Evolutionary conservation across 2,888 invertebrate genomes (phyloP), one percentile per base, ranked within the genome.

Genomic region (Sinohyriopsis cumingii): DNA sequence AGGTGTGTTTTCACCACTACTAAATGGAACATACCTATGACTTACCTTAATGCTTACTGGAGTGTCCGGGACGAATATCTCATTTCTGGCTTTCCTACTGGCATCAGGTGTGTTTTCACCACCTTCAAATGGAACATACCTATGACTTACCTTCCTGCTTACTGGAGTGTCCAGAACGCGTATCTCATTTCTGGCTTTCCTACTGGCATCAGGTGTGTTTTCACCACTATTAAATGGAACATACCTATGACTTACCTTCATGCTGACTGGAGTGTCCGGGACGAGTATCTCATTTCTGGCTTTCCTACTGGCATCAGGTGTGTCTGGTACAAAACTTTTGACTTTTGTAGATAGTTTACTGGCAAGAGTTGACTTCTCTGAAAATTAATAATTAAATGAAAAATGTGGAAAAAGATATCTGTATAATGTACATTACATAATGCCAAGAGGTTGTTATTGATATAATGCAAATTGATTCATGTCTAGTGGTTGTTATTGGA

Each of bases 281-380:
- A 79, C 79, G 0, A 75, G 54, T 1, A 74, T 63, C 0, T 63
- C 55, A n/a, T 55, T 24, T 60, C 20, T 68, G 63, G 73, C 67
- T 71, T 74, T 71, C 59, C 73, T 65, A 59, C 72, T 55, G 56
- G 65, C 63, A 59, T 67, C 66, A 3, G 74, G 59, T 24, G 68
- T 54, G 20, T 55, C 69, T 24, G 60, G 28, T 62, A 65, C 28
- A 22, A 28, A 55, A 28, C 55, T 33, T 57, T 79, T 79, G 56
- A 75, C 79, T 67, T 78, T 82, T 20, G 65, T 63, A 7, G 84
- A 73, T 55, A 85, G 74, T 59, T 83, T 85, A 65, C 80, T 82
- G 12, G 84, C 74, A 28, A 84, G 66, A 59, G 78, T 81, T 22
- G 71, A 28, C 20, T 62, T 73, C 20, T 61, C 79, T 75, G 56